Percentiles rank a stretch among this genome's conserved stretches.
phyloP scores from a whole-genome alignment of 2,113 vertebrate species.

The Murina feae region DNA sequence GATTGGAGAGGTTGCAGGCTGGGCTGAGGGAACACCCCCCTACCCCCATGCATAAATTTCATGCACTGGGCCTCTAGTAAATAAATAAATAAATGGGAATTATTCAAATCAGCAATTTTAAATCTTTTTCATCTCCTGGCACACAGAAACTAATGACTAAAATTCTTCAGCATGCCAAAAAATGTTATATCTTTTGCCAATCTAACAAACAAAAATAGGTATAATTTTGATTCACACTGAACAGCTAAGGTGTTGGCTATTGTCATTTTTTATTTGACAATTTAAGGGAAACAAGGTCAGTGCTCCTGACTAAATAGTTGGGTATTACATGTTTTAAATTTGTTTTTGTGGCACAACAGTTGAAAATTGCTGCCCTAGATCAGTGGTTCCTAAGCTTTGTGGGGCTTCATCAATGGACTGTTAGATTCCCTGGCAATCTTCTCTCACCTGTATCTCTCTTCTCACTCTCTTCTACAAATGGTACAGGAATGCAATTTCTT shows the following conservation, averaged over 20 bases:
- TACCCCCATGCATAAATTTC: too few species aligned
- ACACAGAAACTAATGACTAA: background rate
- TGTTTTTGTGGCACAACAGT: background rate
- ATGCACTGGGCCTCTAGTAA: too few species aligned
- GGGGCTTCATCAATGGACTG: accelerated
- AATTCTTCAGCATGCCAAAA: background rate
- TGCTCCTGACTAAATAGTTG: background rate
- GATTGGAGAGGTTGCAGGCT: too few species aligned
- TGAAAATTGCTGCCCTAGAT: background rate
- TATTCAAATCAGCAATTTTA: background rate
- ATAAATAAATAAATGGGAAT: background rate
- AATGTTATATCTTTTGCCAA: background rate
- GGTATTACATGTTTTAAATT: background rate
- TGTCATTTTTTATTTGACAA: background rate
- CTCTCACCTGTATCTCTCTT: background rate
- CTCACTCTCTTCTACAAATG: background rate
- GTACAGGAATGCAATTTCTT: background rate
- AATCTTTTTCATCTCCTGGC: background rate
- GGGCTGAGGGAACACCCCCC: too few species aligned
- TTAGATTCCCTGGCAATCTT: background rate
- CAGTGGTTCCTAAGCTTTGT: background rate
- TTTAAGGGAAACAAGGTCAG: background rate
- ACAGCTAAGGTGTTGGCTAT: background rate
- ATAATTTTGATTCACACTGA: background rate
- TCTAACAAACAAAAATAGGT: background rate